These are phyloP conservation scores for Acipenser transmontanus DNA, from an alignment of 2,797 vertebrate genomes.

Conservation along the genomic window DNA sequence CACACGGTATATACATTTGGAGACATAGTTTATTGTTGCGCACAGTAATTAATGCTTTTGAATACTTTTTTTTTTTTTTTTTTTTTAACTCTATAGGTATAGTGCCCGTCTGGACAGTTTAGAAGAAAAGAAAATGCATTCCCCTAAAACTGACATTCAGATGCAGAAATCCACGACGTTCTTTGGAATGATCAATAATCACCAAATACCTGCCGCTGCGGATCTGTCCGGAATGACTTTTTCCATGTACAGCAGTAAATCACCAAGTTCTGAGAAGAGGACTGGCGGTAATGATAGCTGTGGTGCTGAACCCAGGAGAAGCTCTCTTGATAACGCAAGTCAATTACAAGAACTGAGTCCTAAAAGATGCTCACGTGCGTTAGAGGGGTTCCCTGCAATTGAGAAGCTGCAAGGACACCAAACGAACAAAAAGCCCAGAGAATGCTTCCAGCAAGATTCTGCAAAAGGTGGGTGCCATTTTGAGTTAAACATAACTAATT, in stretches of 20 bases:
- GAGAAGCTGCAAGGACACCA: conserved; percentile 41
- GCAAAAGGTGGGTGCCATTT: conserved; percentile 43
- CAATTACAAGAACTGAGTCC: conserved; percentile 27
- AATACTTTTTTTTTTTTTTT: background rate
- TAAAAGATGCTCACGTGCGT: conserved; percentile 33
- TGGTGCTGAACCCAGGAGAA: conserved; percentile 43
- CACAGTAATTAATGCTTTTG: background rate
- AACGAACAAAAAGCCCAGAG: conserved; percentile 42
- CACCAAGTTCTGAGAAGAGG: conserved; percentile 52
- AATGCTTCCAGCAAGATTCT: conserved; percentile 43
- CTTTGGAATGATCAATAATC: conserved; percentile 66
- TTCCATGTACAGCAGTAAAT: conserved; percentile 54
- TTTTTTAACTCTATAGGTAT: conserved; percentile 17
- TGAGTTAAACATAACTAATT: too few species aligned
- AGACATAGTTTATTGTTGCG: too few species aligned
- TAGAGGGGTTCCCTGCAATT: conserved; percentile 33
- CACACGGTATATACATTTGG: too few species aligned
- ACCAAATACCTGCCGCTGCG: conserved; percentile 48
- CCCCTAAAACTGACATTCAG: conserved; percentile 41
- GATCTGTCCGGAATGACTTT: conserved; percentile 56
- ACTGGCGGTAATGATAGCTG: conserved; percentile 34
- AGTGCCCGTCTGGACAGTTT: background rate
- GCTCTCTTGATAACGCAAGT: conserved; percentile 30
- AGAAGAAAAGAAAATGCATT: conserved; percentile 28
- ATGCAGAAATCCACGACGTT: conserved; percentile 57